Conservation (phyloP, 2,888 invertebrate genomes). For the Pseudoips prasinana region DNA sequence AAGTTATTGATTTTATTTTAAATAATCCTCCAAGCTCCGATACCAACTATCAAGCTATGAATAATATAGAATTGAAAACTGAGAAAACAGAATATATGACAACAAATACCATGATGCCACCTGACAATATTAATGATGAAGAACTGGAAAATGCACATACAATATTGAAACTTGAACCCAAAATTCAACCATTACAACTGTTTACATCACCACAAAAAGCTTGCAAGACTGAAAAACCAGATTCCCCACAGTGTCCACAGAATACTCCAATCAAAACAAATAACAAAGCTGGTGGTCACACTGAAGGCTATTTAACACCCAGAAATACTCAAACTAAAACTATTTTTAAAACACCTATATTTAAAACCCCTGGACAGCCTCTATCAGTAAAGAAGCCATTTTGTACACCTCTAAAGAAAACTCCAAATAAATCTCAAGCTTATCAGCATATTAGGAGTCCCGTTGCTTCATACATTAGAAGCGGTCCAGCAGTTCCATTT, state of each 20-base stretch:
- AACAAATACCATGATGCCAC: too few relatives aligned
- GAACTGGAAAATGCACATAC: conserved; percentile 1
- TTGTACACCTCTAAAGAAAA: conserved; percentile 40
- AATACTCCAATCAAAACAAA: conserved; percentile 36
- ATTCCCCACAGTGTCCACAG: conserved; percentile 14
- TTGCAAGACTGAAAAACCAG: conserved; percentile 4
- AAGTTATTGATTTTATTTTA: conserved; percentile 55
- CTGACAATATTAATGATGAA: conserved; percentile 3
- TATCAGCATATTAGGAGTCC: conserved; percentile 64
- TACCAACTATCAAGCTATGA: too few relatives aligned
- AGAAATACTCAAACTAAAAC: conserved; percentile 25
- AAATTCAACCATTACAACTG: not conserved
- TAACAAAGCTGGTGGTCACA: conserved; percentile 14
- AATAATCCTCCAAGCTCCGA: conserved; percentile 47
- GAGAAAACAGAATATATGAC: not conserved
- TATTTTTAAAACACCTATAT: conserved; percentile 51
- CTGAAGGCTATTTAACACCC: conserved; percentile 21
- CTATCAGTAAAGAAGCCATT: conserved; percentile 38
- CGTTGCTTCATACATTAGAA: conserved; percentile 63
- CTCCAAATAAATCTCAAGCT: conserved; percentile 39
- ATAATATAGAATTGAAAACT: conserved; percentile 7
- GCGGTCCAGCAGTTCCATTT: conserved; percentile 53
- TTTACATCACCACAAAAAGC: conserved; percentile 10
- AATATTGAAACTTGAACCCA: conserved; percentile 6
- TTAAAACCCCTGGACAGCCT: conserved; percentile 51